phyloP scores from a whole-genome alignment of 2,888 invertebrate genomes.

The Neoitamus cyanurus region DNA sequence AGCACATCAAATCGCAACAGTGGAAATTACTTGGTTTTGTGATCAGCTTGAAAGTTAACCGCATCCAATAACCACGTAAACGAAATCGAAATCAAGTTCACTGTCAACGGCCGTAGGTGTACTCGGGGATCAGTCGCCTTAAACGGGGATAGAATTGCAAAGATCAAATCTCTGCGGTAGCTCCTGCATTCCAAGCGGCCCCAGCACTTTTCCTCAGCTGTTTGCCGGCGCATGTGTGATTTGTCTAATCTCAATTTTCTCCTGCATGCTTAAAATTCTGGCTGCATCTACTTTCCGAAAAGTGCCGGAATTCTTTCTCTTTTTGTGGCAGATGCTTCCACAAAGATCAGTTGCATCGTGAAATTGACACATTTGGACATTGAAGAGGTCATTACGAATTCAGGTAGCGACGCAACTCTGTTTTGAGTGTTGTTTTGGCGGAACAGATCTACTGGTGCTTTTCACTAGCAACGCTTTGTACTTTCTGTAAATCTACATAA shows the following conservation, averaged over 20 bases:
- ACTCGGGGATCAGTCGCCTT: not conserved
- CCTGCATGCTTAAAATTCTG: not conserved
- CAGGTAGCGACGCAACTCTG: not conserved
- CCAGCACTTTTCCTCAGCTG: not conserved
- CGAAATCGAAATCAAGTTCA: constrained; percentile 40
- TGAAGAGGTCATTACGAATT: not conserved
- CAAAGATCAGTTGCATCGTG: not conserved
- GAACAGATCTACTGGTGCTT: not conserved
- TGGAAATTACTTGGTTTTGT: not conserved
- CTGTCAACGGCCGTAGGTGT: not conserved
- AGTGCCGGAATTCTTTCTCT: not conserved
- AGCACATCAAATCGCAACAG: not conserved
- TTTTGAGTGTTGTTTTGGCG: not conserved
- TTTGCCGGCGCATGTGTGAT: not conserved
- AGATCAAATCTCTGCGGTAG: constrained; percentile 6
- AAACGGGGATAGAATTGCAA: constrained; percentile 7
- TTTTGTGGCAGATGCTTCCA: not conserved
- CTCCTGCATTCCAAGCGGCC: not conserved
- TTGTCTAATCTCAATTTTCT: not conserved
- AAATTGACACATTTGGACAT: constrained; percentile 28
- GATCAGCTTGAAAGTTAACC: constrained; percentile 13
- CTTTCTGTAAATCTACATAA: not conserved
- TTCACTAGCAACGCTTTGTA: not conserved
- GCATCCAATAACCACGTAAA: constrained; percentile 15
- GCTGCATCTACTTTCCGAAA: not conserved